Evolutionary conservation across 2,797 vertebrate species (phyloP).

Genomic region (Neomorphus geoffroyi): DNA sequence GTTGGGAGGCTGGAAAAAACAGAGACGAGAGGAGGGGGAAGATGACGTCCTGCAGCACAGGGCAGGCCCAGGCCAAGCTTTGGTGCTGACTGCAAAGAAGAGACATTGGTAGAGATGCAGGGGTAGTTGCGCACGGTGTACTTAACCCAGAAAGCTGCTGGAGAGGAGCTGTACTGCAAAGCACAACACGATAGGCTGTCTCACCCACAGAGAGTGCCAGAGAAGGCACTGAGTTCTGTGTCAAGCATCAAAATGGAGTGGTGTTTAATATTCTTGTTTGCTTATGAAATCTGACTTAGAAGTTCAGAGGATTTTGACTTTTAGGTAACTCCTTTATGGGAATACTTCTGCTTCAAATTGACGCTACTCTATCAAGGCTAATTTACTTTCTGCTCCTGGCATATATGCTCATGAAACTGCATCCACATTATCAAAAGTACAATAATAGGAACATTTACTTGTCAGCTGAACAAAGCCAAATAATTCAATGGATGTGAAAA

Average conservation of each 20-base stretch:
- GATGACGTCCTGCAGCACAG: not conserved
- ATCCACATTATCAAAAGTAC: not conserved
- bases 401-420: not conserved
- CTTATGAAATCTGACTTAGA: not conserved
- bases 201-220: not conserved
- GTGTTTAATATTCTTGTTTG: not conserved
- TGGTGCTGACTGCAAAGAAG: not conserved
- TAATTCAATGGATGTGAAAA: not conserved
- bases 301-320: not conserved
- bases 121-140: not conserved
- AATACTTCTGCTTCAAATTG: not conserved
- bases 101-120: not conserved
- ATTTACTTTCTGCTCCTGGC: constrained; percentile 10
- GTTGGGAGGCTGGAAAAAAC: not conserved
- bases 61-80: not conserved
- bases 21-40: not conserved
- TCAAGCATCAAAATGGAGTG: accelerated
- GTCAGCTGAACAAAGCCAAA: constrained; percentile 22
- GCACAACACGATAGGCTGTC: not conserved
- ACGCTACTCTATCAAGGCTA: not conserved
- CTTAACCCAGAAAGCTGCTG: not conserved
- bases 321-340: not conserved
- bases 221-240: accelerated
- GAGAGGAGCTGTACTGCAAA: not conserved
- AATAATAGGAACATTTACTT: not conserved